Evolutionary conservation across 2,797 vertebrate genomes (phyloP), one percentile per base, ranked within the genome.

Genomic region (Enteromius anoplus): DNA sequence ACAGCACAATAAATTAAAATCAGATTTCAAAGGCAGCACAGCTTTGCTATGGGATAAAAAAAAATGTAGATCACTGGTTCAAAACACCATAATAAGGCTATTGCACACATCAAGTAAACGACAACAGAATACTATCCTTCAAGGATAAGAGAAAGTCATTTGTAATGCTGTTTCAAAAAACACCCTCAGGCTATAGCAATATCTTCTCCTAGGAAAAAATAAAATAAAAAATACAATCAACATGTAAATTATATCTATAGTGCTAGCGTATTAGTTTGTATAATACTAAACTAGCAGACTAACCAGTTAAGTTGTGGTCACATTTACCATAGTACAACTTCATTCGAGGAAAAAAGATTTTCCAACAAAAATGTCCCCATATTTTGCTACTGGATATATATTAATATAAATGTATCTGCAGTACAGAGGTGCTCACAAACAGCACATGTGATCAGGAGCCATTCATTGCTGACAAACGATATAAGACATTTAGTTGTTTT

Each of bases 1-100:
- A 53, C 26, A 78, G 40, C 45, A 68, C 69, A 79, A 68, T 42
- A 78, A 34, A 70, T 72, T 29, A 29, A 78, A 82, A 45, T 40
- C 69, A 71, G 55, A 81, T 75, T 47, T 15, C 19, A 65, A 12
- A 80, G 14, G 40, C 21, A 21, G 49, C 11, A 32, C 40, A 42
- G 40, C 72, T 37, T 53, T 75, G 72, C 72, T 14, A 21, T 37
- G 5, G 37, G 11, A 26, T 26, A 26, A 55, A 37, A 37, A 37
- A 37, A 55, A 11, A 37, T 37, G 29, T 34, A 55, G 71, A 73
- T 73, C 0, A 51, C 11, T 73, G 9, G 49, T 73, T 73, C 4
- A 21, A 37, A 21, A 37, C 1, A 11, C 47, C 26, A 72, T 32
- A 29, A 47, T 42, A 23, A 14, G 7, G 42, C 4, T 19, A 62